phyloP scores from a whole-genome alignment of 2,113 vertebrate genomes.

The Larimichthys polyactis region DNA sequence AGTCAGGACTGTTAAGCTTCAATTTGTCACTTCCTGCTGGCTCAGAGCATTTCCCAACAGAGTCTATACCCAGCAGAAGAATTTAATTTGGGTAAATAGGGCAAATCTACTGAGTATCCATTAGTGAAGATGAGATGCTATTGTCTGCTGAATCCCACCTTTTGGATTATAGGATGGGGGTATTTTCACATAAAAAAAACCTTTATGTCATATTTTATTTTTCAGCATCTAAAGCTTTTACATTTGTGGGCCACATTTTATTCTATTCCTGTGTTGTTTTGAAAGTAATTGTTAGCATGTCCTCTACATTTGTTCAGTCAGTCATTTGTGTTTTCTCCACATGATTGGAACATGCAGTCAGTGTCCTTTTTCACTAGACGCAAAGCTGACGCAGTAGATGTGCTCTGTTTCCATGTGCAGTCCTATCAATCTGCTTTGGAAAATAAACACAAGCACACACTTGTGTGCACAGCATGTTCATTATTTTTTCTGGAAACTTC shows the following conservation, averaged over 20 bases:
- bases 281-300: constrained; percentile 14
- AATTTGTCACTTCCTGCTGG: constrained; percentile 41
- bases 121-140: constrained; percentile 26
- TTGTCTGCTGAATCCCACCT: constrained; percentile 29
- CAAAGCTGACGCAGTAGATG: neutral
- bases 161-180: neutral
- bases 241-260: neutral
- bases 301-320: constrained; percentile 36
- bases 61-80: constrained; percentile 2
- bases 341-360: neutral
- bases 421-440: constrained; percentile 39
- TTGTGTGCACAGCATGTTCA: constrained; percentile 12
- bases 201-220: neutral
- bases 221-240: neutral
- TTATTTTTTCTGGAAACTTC: constrained; percentile 57
- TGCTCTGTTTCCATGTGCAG: constrained; percentile 26
- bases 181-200: constrained; percentile 19
- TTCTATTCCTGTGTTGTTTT: constrained; percentile 24
- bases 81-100: constrained; percentile 33
- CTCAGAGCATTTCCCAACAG: constrained; percentile 23
- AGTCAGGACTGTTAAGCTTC: constrained; percentile 19
- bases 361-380: constrained; percentile 27
- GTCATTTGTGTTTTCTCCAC: constrained; percentile 22
- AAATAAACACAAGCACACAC: constrained; percentile 31
- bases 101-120: constrained; percentile 22